Evolutionary conservation across 53 echinoderm and acorn worm genomes (phyloP).

Genomic region (Echinarachnius parma): DNA sequence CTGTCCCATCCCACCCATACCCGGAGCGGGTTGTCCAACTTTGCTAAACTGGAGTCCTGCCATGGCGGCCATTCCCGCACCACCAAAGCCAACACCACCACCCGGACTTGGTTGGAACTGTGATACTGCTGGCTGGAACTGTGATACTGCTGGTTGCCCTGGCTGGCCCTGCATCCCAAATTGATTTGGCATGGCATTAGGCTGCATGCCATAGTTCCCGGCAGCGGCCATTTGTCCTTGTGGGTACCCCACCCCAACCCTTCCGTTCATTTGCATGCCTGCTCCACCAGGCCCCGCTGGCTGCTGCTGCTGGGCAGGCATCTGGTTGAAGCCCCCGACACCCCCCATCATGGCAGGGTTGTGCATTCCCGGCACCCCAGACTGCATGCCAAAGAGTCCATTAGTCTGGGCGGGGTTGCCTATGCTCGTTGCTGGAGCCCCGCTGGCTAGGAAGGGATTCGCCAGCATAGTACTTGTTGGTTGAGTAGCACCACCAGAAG

Average conservation of each 20-base stretch:
- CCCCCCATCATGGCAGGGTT: constrained; percentile 19
- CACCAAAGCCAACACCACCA: constrained; percentile 9
- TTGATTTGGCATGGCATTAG: constrained; percentile 15
- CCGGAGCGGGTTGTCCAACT: constrained; percentile 19
- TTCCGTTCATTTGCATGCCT: constrained; percentile 42
- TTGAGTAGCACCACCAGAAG: constrained; percentile 32
- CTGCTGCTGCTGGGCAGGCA: constrained; percentile 22
- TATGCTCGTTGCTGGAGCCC: constrained; percentile 23
- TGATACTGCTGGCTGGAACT: too few species aligned
- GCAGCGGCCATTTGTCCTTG: constrained; percentile 18
- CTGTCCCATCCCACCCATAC: constrained; percentile 19
- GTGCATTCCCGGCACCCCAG: constrained; percentile 10
- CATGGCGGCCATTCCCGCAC: constrained; percentile 35
- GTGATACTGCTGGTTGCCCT: neutral
- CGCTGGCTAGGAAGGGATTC: constrained; percentile 43
- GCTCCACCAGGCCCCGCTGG: constrained; percentile 17
- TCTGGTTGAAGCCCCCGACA: constrained; percentile 9
- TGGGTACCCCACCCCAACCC: constrained; percentile 23
- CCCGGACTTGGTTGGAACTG: constrained; percentile 35
- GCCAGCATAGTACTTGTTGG: constrained; percentile 50
- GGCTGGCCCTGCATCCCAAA: constrained; percentile 11
- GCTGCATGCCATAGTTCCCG: constrained; percentile 26
- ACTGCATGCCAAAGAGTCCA: constrained; percentile 17
- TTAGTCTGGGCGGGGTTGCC: constrained; percentile 22
- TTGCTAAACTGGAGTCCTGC: constrained; percentile 33